A percentile compares a stretch with the other conserved stretches of the same genome.
Evolutionary conservation across 2,113 vertebrate species (phyloP).

Genomic region (Indicator maculatus): DNA sequence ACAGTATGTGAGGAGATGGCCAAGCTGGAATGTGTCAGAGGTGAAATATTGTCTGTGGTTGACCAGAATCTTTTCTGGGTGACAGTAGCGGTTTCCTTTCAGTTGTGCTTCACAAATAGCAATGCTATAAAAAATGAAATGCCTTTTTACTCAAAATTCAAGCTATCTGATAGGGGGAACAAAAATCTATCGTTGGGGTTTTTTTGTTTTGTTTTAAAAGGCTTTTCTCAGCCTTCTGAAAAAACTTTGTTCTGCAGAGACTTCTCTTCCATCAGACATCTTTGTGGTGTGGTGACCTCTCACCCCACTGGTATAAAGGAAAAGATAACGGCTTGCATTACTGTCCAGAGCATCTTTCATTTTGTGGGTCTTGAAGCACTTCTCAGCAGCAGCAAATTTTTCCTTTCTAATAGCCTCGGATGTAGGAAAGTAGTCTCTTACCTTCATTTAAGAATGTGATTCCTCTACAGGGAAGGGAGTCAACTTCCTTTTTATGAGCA

Average conservation of each 20-base stretch:
- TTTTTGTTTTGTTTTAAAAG: neutral
- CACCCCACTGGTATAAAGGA: neutral
- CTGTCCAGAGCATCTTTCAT: neutral
- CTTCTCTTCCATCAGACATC: neutral
- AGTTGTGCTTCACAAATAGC: neutral
- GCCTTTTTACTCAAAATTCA: neutral
- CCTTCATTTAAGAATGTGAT: neutral
- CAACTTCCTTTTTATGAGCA: neutral
- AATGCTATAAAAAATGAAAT: neutral
- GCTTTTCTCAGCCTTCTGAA: neutral
- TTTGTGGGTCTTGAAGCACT: neutral
- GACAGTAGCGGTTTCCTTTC: neutral
- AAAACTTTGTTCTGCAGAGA: neutral
- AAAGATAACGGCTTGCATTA: neutral
- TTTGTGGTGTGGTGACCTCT: neutral
- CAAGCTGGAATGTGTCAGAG: neutral
- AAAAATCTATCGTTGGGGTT: neutral
- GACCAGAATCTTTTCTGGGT: neutral
- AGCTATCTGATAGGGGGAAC: neutral
- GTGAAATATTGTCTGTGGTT: neutral
- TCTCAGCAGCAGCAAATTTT: neutral
- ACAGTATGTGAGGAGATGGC: neutral
- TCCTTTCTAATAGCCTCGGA: neutral
- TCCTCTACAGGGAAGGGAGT: neutral
- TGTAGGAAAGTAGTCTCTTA: neutral